Base-by-base conservation (phyloP, 2,888 invertebrate species). In the Drosophila trichaetosa region DNA sequence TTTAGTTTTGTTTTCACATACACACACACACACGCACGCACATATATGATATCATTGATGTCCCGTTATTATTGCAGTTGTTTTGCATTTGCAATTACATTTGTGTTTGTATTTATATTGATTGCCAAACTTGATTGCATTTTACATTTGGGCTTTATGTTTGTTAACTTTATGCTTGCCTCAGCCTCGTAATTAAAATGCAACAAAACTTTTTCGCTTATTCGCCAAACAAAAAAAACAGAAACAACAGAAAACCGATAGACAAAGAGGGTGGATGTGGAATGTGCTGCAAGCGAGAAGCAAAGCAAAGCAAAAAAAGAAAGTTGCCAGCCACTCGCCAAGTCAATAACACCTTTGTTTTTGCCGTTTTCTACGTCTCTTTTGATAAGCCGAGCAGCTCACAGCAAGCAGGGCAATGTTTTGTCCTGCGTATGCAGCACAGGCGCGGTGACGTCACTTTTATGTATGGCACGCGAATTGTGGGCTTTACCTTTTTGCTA, bases 281-380 rank as follows among this genome's bases (percentile, higher is more conserved):
- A 69, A 66, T 60, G 65, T 65, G 82, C 59, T 79, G 42, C 62
- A 65, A 67, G 69, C 72, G 59, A 82, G 68, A 71, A 70, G 75
- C 70, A 85, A 79, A 38, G 46, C 46, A 24, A 46, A 46, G 46
- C 46, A 36, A 54, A 52, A 82, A 83, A 82, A 83, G 84, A 84
- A 84, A 84, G 88, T 87, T 81, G 71, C 67, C 56, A 59, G 66
- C 73, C 73, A 64, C 65, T 72, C 54, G 58, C 80, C 59, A 65
- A 83, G 83, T 86, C 78, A 86, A 83, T 64, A 83, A 80, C 83
- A 83, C 83, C 79, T 86, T 87, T 87, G 84, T 82, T 83, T 83
- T 83, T 85, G 87, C 87, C 84, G 64, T 80, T 82, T 82, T 82
- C 82, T 82, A 70, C 69, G 76, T 70, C 79, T 84, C 77, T 83